A percentile compares a stretch with the other conserved stretches of the same genome.
Evolutionary conservation across 2,888 invertebrate species (phyloP).

Genomic region (Dicroscelio sp.): DNA sequence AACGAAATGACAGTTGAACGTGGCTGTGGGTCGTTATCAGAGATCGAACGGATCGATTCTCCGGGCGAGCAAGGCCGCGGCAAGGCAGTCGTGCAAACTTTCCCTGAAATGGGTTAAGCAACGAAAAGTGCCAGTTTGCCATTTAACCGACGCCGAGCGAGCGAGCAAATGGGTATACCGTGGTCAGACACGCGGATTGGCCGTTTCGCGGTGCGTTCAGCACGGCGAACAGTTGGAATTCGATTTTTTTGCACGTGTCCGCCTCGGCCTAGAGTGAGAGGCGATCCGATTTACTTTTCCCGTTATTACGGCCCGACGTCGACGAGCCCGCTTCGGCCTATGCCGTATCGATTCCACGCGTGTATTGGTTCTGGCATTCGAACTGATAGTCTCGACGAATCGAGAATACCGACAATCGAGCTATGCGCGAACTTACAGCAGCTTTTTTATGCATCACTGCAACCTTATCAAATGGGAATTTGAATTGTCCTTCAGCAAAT

Average conservation of each 20-base stretch:
- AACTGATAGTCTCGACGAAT: conserved; percentile 79
- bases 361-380: conserved; percentile 79
- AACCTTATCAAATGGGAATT: no score
- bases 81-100: conserved; percentile 86
- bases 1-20: conserved; percentile 45
- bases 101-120: conserved; percentile 87
- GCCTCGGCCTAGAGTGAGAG: conserved; percentile 89
- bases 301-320: conserved; percentile 88
- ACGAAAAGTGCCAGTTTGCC: conserved; percentile 77
- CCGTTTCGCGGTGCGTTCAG: conserved; percentile 76
- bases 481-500: no score
- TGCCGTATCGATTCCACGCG: conserved; percentile 75
- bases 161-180: conserved; percentile 60
- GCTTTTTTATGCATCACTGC: conserved; percentile 19
- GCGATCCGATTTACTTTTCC: conserved; percentile 90
- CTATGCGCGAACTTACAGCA: conserved; percentile 53
- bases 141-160: conserved; percentile 58
- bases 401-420: conserved; percentile 64
- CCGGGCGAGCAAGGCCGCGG: conserved; percentile 77
- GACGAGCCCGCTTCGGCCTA: conserved; percentile 69
- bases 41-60: conserved; percentile 64
- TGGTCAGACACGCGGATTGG: conserved; percentile 70
- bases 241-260: conserved; percentile 85
- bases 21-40: conserved; percentile 60
- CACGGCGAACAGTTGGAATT: conserved; percentile 86